Conservation (phyloP, 2,888 invertebrate species). For the Bibio marci region DNA sequence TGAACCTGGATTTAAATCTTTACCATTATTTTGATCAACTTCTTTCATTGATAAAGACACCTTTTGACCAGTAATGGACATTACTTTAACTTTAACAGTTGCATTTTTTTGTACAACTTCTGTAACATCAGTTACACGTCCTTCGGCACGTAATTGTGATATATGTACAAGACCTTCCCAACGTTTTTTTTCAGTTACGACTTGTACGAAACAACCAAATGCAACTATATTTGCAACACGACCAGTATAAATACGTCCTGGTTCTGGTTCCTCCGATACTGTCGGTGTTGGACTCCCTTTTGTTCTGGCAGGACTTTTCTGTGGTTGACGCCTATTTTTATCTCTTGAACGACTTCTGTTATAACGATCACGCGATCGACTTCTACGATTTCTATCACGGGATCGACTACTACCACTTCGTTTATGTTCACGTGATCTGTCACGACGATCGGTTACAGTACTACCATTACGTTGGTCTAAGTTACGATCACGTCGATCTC, state of each 20-base stretch:
- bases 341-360: constrained; percentile 15
- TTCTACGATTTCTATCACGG: constrained; percentile 10
- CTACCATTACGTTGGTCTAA: no score
- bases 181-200: constrained; percentile 73
- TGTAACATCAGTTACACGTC: constrained; percentile 81
- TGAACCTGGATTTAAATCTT: constrained; percentile 80
- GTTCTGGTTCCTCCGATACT: constrained; percentile 55
- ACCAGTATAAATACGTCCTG: constrained; percentile 78
- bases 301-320: constrained; percentile 26
- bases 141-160: constrained; percentile 82
- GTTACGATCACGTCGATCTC: neutral
- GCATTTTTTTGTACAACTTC: constrained; percentile 86
- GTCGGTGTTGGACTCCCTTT: constrained; percentile 19
- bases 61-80: constrained; percentile 86
- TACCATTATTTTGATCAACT: constrained; percentile 88
- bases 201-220: constrained; percentile 96
- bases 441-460: no score
- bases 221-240: constrained; percentile 89
- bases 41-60: constrained; percentile 95
- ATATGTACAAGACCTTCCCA: constrained; percentile 98
- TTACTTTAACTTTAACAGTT: constrained; percentile 80
- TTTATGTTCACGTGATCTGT: constrained; percentile 14
- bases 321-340: constrained; percentile 24
- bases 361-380: constrained; percentile 8
- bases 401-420: constrained; percentile 8